These are phyloP conservation scores for Palaemon carinicauda DNA, from an alignment of 1,140 invertebrate species.

Conservation along the genomic window DNA sequence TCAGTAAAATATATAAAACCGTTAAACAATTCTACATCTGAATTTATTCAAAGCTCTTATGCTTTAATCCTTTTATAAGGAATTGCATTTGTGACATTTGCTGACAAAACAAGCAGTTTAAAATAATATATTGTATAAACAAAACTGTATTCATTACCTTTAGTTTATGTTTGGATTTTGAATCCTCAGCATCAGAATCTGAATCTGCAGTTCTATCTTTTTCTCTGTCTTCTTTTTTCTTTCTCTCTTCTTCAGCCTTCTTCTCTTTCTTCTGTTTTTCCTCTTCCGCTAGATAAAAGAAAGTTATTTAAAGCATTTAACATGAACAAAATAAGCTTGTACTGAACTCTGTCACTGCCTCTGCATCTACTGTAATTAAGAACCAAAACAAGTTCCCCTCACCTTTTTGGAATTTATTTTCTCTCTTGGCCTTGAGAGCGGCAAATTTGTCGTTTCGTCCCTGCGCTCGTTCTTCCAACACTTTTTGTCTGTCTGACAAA, in stretches of 20 bases:
- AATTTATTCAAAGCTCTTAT: no score
- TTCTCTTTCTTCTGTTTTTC: slow-evolving; percentile 53
- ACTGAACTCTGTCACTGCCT: neutral
- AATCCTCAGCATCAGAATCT: slow-evolving; percentile 63
- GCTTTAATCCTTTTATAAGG: neutral
- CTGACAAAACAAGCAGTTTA: neutral
- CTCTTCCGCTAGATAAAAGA: slow-evolving; percentile 35
- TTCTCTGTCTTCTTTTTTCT: slow-evolving; percentile 35
- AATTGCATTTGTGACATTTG: neutral
- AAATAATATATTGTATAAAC: neutral
- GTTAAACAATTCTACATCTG: no score
- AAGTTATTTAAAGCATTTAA: no score
- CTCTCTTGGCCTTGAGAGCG: slow-evolving; percentile 90
- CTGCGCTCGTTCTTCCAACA: slow-evolving; percentile 81
- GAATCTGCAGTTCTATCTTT: slow-evolving; percentile 18
- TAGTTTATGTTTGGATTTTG: slow-evolving; percentile 73
- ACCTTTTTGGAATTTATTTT: slow-evolving; percentile 75
- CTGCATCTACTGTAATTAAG: slow-evolving; percentile 61
- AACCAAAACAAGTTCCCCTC: slow-evolving; percentile 13
- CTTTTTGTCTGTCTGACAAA: slow-evolving; percentile 80
- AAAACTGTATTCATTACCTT: slow-evolving; percentile 69
- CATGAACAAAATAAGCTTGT: no score
- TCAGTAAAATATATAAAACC: no score
- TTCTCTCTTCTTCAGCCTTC: slow-evolving; percentile 48
- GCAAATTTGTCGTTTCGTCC: slow-evolving; percentile 87